Base-by-base conservation (phyloP, 2,888 invertebrate genomes). In the Ophion obscuratus region DNA sequence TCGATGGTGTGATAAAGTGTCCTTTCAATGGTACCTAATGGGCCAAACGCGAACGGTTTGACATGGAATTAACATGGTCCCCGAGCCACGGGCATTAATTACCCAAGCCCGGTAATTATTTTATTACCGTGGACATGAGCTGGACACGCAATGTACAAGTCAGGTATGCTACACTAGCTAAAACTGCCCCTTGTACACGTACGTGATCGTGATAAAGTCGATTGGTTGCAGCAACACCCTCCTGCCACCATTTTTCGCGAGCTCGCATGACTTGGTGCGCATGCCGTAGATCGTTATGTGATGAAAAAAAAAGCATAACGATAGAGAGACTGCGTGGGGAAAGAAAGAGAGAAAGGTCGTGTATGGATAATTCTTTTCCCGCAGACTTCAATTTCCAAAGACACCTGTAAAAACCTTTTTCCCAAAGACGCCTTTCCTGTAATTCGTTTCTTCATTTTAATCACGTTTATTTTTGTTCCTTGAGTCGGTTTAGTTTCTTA, bases 51-150 rank as follows among this genome's bases (percentile, higher is more conserved):
- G 53, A 47, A 79, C 61, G 47, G 11, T 85, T 85, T 82, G 82
- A 78, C 78, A 64, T 57, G 24, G 78, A 87, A 85, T 88, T 88
- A 88, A 62, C 83, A 74, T 57, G 47, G 78, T 70, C 66, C 66
- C 66, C 75, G 64, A 61, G 68, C 75, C 82, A 79, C 85, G 81
- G 84, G 85, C 86, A 87, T 88, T 87, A 88, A 88, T 88, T 87
- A 87, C 87, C 47, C 80, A 79, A 82, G 86, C 62, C 78, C 84
- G 84, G 87, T 87, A 88, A 90, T 89, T 89, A 91, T 90, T 90
- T 90, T 88, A 90, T 91, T 90, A 91, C 87, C 87, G 85, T 80
- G 71, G 83, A 80, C 87, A 87, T 82, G 86, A 75, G 86, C 78
- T 81, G 85, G 84, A 88, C 87, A 88, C 85, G 88, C 88, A 79